Base-by-base conservation (phyloP, 2,888 invertebrate genomes). In the Andricus quercusramuli region DNA sequence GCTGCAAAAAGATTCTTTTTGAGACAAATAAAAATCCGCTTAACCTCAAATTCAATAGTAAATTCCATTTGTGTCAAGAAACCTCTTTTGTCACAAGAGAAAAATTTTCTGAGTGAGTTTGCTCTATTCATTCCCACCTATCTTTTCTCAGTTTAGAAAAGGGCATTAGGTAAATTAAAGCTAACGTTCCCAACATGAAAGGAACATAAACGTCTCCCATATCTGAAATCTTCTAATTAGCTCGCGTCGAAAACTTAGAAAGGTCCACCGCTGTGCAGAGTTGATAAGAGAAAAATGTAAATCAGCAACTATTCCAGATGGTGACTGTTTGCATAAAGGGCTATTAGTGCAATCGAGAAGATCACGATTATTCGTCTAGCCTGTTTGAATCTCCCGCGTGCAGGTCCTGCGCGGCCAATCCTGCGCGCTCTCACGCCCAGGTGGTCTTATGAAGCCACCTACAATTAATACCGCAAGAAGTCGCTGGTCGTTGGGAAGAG, bases 401-500 rank as follows among this genome's bases (percentile, higher is more conserved):
- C 37, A 44, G 64, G 56, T 70, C 51, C 79, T 74, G 76, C 82
- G 78, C 78, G 37, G 77, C 66, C 64, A 68, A 59, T 78, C 81
- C 79, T 81, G 78, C 79, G 81, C 80, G 83, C 84, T 85, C 85
- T 85, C 85, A 85, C 81, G 84, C 79, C 79, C 76, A 79, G 85
- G 84, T 85, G 85, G 85, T 85, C 85, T 78, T 77, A 83, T 74
- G 80, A 80, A 81, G 81, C 83, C 70, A 83, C 80, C 84, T 81
- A 85, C 85, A 85, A 85, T 85, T 85, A 84, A 83, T 84, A 83
- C 83, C 81, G 68, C 81, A 76, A 56, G 66, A 78, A 83, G 77
- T 82, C 81, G 81, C 25, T 67, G 81, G 79, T 81, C 79, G 44
- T 62, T 25, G 74, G 8, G 29, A 22, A 51, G 25, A 59, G 32